Base-by-base conservation (phyloP, 2,888 invertebrate genomes). In the Leucozona laternaria region DNA sequence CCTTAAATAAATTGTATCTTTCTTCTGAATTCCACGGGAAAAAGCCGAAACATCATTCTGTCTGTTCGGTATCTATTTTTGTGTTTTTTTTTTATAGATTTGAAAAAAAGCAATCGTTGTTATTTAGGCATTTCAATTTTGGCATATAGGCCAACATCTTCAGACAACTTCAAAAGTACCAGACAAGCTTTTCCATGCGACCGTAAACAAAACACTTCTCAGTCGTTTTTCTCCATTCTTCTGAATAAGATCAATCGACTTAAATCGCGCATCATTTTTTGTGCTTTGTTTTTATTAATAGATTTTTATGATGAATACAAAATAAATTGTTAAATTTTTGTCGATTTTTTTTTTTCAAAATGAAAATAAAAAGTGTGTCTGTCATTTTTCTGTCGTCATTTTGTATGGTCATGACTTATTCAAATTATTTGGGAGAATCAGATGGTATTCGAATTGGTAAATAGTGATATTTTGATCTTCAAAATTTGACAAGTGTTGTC, bases 391-490 rank as follows among this genome's bases (percentile, higher is more conserved):
- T 82, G 25, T 22, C 62, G 34, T 31, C 40, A 10, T 15, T 78
- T 10, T 48, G n/a, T 2, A 17, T 53, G 28, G 53, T 22, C 43
- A 25, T 66, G 10, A 45, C 75, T 4, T 82, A 86, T 34, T 75
- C 78, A 15, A 71, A 66, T 22, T 82, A 86, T 57, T 71, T 45
- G 22, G 1, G 25, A 53, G 17, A 68, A 37, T 53, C 64, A 50
- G 79, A 86, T 37, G 79, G 82, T 40, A 75, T 82, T 79, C 78
- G 79, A 17, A 82, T 86, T 28, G 86, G 86, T 86, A 86, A 82
- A 75, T 40, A 37, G 11, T 10, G 13, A 31, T 53, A 0, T 50
- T 13, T 22, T 64, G 57, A 2, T 31, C 8, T 50, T 50, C n/a
- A 22, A 53, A 37, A 5, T 50, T 11, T 53, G 37, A 50, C 15